These are phyloP conservation scores for Platycnemis pennipes DNA, from an alignment of 2,888 invertebrate species.

Conservation along the genomic window DNA sequence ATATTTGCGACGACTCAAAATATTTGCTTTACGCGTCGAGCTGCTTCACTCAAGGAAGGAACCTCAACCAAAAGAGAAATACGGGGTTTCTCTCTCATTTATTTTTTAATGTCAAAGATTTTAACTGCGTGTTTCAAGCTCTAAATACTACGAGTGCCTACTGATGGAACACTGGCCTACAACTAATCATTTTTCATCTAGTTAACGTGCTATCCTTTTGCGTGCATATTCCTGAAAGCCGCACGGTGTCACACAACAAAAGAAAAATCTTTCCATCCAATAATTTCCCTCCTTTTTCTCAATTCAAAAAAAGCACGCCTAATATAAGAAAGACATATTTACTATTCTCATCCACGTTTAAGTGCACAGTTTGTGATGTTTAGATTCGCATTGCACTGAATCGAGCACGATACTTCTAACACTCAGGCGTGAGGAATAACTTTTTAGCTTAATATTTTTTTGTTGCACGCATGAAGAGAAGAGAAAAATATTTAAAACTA, in stretches of 20 bases:
- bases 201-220: conserved; percentile 51
- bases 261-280: conserved; percentile 56
- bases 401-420: conserved; percentile 51
- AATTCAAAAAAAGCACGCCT: conserved; percentile 52
- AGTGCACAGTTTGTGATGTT: conserved; percentile 66
- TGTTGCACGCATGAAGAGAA: conserved; percentile 30
- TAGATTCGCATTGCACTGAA: conserved; percentile 55
- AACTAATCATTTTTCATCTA: conserved; percentile 44
- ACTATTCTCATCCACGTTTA: conserved; percentile 48
- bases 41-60: not conserved
- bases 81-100: not conserved
- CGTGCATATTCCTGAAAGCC: conserved; percentile 36
- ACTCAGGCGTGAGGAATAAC: conserved; percentile 35
- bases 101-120: conserved; percentile 55
- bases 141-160: conserved; percentile 64
- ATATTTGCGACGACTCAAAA: not conserved
- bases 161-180: conserved; percentile 63
- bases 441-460: conserved; percentile 60
- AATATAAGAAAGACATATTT: conserved; percentile 34
- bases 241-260: conserved; percentile 3
- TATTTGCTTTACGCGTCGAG: not conserved
- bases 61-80: not conserved
- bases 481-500: conserved; percentile 46
- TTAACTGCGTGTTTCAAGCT: conserved; percentile 53
- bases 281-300: conserved; percentile 66